Percentiles rank a stretch among this genome's conserved stretches.
Conservation (phyloP, 2,797 vertebrate genomes). For the Decapterus maruadsi region DNA sequence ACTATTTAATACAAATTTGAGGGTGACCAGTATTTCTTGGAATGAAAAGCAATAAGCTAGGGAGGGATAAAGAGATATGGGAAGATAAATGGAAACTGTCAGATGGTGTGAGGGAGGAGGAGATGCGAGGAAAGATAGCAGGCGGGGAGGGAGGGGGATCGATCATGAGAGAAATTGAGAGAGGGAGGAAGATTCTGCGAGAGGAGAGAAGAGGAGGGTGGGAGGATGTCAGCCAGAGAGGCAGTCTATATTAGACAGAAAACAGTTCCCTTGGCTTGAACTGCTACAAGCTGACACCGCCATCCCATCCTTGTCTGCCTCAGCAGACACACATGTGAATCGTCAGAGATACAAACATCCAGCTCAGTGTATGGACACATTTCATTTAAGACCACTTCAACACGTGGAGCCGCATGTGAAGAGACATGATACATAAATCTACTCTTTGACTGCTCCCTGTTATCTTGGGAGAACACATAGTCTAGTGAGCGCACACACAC, state of each 20-base stretch:
- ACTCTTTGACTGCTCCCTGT: slow-evolving; percentile 30
- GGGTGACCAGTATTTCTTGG: slow-evolving; percentile 49
- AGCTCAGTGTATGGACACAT: slow-evolving; percentile 12
- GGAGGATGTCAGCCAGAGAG: slow-evolving; percentile 72
- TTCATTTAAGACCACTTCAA: slow-evolving; percentile 21
- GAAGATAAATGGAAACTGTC: slow-evolving; percentile 79
- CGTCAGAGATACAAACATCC: slow-evolving; percentile 24
- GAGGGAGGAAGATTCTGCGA: slow-evolving; percentile 62
- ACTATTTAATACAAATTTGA: slow-evolving; percentile 40
- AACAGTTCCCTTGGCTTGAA: slow-evolving; percentile 62
- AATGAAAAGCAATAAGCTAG: slow-evolving; percentile 58
- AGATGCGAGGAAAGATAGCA: slow-evolving; percentile 67
- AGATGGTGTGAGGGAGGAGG: slow-evolving; percentile 81
- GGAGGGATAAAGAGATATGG: slow-evolving; percentile 70
- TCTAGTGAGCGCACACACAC: slow-evolving; percentile 6
- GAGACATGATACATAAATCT: slow-evolving; percentile 28
- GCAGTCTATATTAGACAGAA: slow-evolving; percentile 74
- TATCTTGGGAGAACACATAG: slow-evolving; percentile 1
- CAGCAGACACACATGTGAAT: slow-evolving; percentile 37
- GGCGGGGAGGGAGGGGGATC: slow-evolving; percentile 68
- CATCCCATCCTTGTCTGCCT: slow-evolving; percentile 43
- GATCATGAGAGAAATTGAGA: slow-evolving; percentile 76
- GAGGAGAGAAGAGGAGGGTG: slow-evolving; percentile 53
- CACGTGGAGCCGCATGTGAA: slow-evolving; percentile 39
- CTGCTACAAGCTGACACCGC: slow-evolving; percentile 61